Percentiles rank a stretch among this genome's conserved stretches.
Conservation (phyloP, 2,888 invertebrate genomes). For the Lepidonotus clava region DNA sequence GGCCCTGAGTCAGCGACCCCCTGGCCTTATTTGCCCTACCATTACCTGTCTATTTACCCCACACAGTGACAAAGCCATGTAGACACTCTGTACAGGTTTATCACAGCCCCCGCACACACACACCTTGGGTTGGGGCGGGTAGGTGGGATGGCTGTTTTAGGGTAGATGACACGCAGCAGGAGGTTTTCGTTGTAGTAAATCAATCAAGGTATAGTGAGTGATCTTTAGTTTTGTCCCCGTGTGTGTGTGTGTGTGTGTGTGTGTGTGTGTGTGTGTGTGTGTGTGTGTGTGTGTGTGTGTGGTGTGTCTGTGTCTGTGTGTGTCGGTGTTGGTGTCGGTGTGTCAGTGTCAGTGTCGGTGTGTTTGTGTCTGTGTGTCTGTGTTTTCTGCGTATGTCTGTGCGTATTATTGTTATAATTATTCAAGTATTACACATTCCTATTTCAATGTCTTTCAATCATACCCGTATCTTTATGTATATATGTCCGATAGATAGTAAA, state of each 20-base stretch:
- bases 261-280: not conserved
- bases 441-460: too few species aligned
- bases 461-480: too few species aligned
- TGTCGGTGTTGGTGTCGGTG: not conserved
- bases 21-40: not conserved
- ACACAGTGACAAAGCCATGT: not conserved
- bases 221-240: not conserved
- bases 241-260: not conserved
- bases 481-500: too few species aligned
- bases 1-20: too few species aligned
- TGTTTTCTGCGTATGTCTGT: too few species aligned
- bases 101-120: not conserved
- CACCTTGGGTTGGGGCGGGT: too few species aligned
- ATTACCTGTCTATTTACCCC: constrained; percentile 46
- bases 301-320: not conserved
- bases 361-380: not conserved
- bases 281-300: not conserved
- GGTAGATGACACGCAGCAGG: too few species aligned
- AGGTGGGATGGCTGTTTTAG: too few species aligned
- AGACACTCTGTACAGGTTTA: constrained; percentile 6
- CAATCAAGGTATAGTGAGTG: not conserved
- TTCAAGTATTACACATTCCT: too few species aligned
- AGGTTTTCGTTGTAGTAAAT: not conserved
- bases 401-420: too few species aligned
- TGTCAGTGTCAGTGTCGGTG: not conserved